Conservation (phyloP, 2,113 vertebrate genomes). For the Chiloscyllium plagiosum region DNA sequence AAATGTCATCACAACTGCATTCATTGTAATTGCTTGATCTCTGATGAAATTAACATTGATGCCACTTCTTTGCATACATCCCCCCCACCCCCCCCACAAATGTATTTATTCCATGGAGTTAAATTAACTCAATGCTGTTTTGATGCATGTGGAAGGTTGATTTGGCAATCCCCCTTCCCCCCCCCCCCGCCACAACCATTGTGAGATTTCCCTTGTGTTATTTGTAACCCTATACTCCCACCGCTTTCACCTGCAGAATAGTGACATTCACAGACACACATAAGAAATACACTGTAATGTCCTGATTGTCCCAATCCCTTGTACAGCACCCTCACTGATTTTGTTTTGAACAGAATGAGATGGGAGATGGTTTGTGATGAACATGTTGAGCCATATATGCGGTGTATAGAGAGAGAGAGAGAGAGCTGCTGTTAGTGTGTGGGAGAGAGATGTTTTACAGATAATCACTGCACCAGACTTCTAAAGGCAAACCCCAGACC, state of each 20-base stretch:
- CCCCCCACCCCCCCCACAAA: too few relatives aligned
- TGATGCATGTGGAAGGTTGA: neutral
- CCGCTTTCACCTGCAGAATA: neutral
- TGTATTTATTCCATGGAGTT: neutral
- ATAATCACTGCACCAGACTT: neutral
- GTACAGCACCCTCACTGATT: neutral
- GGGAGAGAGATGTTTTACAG: neutral
- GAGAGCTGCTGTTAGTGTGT: neutral
- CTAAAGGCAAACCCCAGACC: neutral
- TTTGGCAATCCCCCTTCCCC: neutral
- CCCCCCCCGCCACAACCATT: neutral
- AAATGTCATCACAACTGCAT: neutral
- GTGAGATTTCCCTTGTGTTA: neutral
- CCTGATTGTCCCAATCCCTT: neutral
- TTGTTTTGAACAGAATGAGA: neutral
- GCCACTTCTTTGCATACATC: neutral
- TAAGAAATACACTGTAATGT: neutral
- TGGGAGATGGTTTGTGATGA: neutral
- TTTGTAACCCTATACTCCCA: neutral
- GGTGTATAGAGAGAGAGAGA: neutral
- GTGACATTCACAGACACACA: neutral
- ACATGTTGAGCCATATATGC: neutral
- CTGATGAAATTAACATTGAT: neutral
- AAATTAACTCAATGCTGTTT: neutral
- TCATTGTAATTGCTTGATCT: neutral